phyloP scores from a whole-genome alignment of 2,797 vertebrate genomes.

The Menidia menidia region DNA sequence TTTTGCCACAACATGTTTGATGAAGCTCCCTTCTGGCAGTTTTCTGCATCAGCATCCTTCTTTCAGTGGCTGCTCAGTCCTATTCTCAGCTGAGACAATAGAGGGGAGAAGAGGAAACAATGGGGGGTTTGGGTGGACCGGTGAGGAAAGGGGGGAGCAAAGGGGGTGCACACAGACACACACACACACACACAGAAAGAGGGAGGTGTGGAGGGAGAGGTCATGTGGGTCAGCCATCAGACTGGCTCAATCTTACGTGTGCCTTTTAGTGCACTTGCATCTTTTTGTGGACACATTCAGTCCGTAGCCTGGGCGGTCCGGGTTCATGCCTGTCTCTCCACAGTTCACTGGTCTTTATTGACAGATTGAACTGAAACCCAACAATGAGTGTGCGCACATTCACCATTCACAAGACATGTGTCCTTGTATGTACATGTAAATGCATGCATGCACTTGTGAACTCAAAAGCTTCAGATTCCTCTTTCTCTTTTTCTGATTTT shows the following conservation, averaged over 20 bases:
- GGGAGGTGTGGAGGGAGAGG: conserved; percentile 60
- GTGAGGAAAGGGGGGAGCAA: conserved; percentile 42
- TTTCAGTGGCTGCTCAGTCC: conserved; percentile 60
- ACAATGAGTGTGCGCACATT: conserved; percentile 68
- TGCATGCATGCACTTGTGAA: conserved; percentile 22
- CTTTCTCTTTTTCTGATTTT: conserved; percentile 29
- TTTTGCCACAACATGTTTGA: conserved; percentile 17
- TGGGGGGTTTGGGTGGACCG: conserved; percentile 65
- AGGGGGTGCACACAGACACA: conserved; percentile 49
- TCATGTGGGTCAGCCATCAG: conserved; percentile 76
- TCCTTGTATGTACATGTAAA: conserved; percentile 8
- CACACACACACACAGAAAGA: conserved; percentile 67
- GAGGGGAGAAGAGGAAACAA: conserved; percentile 69
- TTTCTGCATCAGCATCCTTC: conserved; percentile 63
- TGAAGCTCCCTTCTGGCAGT: conserved; percentile 48
- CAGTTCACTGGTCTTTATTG: conserved; percentile 84
- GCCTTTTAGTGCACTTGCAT: conserved; percentile 42
- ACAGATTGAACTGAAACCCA: conserved; percentile 83
- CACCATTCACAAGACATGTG: conserved; percentile 33
- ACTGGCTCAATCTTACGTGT: conserved; percentile 57
- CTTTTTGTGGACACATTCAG: conserved; percentile 33
- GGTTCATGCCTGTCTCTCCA: conserved; percentile 83
- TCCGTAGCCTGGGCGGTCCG: conserved; percentile 67
- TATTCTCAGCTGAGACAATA: conserved; percentile 76
- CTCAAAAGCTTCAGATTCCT: conserved; percentile 26